Evolutionary conservation across 2,113 vertebrate species (phyloP), one percentile per base, ranked within the genome.

Genomic region (Bubo bubo): DNA sequence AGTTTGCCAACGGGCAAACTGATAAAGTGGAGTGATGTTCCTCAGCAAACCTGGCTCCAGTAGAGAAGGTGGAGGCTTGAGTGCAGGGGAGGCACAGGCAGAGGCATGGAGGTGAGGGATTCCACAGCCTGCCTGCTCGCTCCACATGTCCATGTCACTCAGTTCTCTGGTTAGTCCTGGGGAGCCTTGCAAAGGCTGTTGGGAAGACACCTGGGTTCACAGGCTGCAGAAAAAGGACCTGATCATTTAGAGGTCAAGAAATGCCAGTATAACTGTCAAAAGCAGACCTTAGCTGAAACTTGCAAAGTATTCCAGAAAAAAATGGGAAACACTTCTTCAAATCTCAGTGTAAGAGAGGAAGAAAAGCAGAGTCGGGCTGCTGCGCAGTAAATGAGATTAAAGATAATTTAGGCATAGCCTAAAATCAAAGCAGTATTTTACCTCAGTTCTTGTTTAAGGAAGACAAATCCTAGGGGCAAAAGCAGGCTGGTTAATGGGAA

Each of bases 351-450:
- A 76, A 52, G 24, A 56, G 30, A 79, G n/a, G 56, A 84, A 85
- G 66, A 68, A 79, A 91, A 93, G 35, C 39, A 39, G 90, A 91
- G 60, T 79, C 60, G 67, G 76, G 50, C 43, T 87, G 23, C 55
- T 86, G 53, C 62, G 70, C 27, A 91, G 70, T 75, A 79, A 82
- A 82, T 79, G 52, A 95, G 77, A 96, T 94, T 91, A 91, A 92
- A 94, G 92, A 91, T 94, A 95, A 97, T 93, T 84, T 91, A 94
- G 81, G 58, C 53, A 94, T 73, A 91, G 93, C 85, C 85, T 96
- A 86, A 88, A 94, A 96, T 97, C 95, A 97, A 96, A 96, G 74
- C 62, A 92, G 53, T 68, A 43, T 87, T 96, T 95, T 95, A 96
- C 87, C 81, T 95, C 89, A 87, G 81, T 79, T 96, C 90, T 85